Evolutionary conservation across 2,797 vertebrate species (phyloP).

Genomic region (Enteromius anoplus): DNA sequence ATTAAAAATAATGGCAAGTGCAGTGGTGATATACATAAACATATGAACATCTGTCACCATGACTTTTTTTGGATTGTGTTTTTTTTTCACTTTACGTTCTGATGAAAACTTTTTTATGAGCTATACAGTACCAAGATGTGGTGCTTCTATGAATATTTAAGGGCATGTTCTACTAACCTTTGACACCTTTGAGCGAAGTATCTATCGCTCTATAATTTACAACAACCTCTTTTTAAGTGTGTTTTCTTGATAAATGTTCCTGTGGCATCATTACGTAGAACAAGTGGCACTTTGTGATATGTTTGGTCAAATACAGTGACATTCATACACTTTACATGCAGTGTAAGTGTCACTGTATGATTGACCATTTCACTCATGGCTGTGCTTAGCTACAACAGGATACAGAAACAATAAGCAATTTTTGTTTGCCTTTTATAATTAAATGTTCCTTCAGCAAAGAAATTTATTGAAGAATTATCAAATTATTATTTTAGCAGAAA

Average conservation of each 20-base stretch:
- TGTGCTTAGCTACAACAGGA: neutral
- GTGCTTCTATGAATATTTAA: neutral
- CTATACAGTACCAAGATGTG: neutral
- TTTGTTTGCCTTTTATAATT: conserved; percentile 11
- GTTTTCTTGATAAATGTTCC: neutral
- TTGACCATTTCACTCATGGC: neutral
- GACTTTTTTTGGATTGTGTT: too few species aligned
- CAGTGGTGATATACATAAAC: neutral
- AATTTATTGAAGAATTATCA: neutral
- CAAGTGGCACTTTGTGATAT: neutral
- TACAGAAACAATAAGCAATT: neutral
- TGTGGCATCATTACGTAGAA: neutral
- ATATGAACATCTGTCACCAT: neutral
- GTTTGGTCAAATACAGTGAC: neutral
- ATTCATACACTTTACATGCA: conserved; percentile 7
- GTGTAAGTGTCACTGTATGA: neutral
- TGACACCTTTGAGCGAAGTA: neutral
- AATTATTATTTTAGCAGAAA: neutral
- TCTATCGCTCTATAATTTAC: neutral
- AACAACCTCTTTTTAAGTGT: neutral
- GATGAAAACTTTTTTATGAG: neutral
- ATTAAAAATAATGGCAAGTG: neutral
- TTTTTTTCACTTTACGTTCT: too few species aligned
- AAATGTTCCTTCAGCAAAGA: neutral
- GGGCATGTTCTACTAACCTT: neutral